Evolutionary conservation across 2,888 invertebrate genomes (phyloP), one percentile per base, ranked within the genome.

Genomic region (Hypercompe scribonia): DNA sequence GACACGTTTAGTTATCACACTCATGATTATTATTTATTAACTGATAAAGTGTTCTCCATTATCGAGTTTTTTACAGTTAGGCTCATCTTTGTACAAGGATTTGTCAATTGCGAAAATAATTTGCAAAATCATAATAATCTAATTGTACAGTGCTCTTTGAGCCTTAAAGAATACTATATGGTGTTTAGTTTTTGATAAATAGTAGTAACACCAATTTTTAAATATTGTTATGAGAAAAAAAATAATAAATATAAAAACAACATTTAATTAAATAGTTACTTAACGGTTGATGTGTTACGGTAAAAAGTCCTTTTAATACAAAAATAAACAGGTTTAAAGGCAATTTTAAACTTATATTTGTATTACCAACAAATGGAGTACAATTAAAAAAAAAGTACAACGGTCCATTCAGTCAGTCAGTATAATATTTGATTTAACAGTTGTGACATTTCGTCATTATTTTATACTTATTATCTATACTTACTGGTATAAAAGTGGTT

Each of bases 401-500:
- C 33, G 7, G 13, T 24, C 15, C 4, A 1, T 33, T 50, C 42
- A 21, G 33, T n/a, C 50, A 50, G 50, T 33, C 24, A n/a, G 3
- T 36, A 46, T 18, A 46, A 18, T 46, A 46, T 46, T 46, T 46
- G 3, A 18, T 65, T 39, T n/a, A 65, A 24, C n/a, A 28, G 36
- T 65, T 39, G n/a, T 65, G 39, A 42, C 39, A 42, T n/a, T 10
- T 10, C 21, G 11, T 42, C 42, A 65, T 65, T 42, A 42, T 42
- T 42, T 46, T 21, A 21, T 46, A 42, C 31, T 31, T 66, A 21
- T 46, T 66, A 31, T 31, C 31, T 31, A 31, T 42, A 21, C 31
- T 33, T 10, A 46, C 21, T 31, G 31, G 66, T 46, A 11, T 66
- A 66, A 66, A 39, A 65, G 74, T 71, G 46, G 70, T 74, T 71